A percentile compares a stretch with the other conserved stretches of the same genome.
These are phyloP conservation scores for Zaprionus tsacasi DNA, from an alignment of 1,140 invertebrate species.

Conservation along the genomic window DNA sequence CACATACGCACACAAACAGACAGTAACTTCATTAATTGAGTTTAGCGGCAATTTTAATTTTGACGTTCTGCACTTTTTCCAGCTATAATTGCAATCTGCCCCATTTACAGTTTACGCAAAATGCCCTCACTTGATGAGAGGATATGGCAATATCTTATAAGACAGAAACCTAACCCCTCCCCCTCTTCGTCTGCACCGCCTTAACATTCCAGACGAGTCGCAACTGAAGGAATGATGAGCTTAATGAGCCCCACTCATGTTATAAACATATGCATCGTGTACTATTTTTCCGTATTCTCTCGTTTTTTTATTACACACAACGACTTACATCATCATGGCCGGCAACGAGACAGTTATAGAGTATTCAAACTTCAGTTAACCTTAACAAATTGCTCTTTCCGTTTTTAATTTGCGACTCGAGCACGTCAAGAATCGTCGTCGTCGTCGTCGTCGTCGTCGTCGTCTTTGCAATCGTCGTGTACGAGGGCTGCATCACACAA, in stretches of 20 bases:
- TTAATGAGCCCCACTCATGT: conserved; percentile 1
- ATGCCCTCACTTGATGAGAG: conserved; percentile 15
- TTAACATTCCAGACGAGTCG: not conserved
- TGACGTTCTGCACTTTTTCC: conserved; percentile 69
- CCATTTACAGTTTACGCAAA: conserved; percentile 74
- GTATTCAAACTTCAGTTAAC: conserved; percentile 26
- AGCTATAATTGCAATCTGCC: conserved; percentile 74
- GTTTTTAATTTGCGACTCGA: conserved; percentile 59
- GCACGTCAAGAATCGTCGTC: conserved; percentile 15
- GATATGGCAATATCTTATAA: not conserved
- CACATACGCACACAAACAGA: conserved; percentile 11
- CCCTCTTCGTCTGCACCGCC: not conserved
- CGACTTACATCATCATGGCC: not conserved
- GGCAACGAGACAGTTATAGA: not conserved
- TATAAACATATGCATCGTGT: conserved; percentile 1
- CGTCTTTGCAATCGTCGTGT: not conserved
- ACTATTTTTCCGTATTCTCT: not conserved
- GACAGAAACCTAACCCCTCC: not conserved
- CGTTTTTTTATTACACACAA: not conserved
- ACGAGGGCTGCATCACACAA: not conserved
- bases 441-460: conserved; percentile 24
- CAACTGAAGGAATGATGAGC: not conserved
- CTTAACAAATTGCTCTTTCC: conserved; percentile 26
- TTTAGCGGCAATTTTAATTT: conserved; percentile 79
- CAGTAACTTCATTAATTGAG: conserved; percentile 57